Conservation (phyloP, 2,113 vertebrate species). For the Tetrao urogallus region DNA sequence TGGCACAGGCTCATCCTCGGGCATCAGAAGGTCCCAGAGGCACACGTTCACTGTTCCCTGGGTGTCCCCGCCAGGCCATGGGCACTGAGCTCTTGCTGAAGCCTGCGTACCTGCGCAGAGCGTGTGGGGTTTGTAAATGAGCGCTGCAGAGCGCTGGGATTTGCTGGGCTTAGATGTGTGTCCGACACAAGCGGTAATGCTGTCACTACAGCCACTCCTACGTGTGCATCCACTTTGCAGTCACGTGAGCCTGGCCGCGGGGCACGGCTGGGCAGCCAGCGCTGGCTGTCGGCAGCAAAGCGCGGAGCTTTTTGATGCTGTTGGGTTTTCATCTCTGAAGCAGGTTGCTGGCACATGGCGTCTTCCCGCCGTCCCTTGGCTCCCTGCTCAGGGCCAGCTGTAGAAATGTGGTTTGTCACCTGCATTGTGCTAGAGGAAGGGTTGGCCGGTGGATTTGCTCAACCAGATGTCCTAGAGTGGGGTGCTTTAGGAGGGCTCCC, state of each 20-base stretch:
- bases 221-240: conserved; percentile 27
- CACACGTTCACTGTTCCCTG: fast-evolving
- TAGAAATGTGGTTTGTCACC: background rate
- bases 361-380: background rate
- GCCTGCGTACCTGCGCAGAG: background rate
- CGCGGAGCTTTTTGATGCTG: background rate
- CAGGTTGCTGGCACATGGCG: fast-evolving
- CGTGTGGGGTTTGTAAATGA: conserved; percentile 53
- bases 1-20: background rate
- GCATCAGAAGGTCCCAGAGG: fast-evolving
- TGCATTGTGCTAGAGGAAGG: background rate
- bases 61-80: background rate
- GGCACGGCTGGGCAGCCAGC: background rate
- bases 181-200: conserved; percentile 11
- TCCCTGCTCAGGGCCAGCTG: background rate
- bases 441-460: background rate
- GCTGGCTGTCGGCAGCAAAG: background rate
- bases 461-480: background rate
- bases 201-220: conserved; percentile 65
- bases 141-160: conserved; percentile 59
- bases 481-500: background rate
- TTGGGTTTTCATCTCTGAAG: background rate
- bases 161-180: conserved; percentile 51
- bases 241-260: background rate
- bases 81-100: fast-evolving